phyloP scores from a whole-genome alignment of 1,140 invertebrate species.

The Oreohelix idahoensis region DNA sequence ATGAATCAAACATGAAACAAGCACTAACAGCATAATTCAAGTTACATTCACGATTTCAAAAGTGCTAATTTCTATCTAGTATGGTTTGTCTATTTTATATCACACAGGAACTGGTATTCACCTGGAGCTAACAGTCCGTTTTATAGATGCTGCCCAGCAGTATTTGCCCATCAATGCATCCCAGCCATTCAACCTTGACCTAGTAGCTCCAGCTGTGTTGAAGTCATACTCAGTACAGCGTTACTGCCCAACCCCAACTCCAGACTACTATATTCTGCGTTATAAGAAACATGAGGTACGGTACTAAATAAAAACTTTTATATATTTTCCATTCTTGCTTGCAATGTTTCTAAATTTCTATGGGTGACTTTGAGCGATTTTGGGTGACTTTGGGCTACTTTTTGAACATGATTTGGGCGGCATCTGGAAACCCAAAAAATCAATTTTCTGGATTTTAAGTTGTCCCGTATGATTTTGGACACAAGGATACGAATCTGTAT shows the following conservation, averaged over 20 bases:
- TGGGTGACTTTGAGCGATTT: no score
- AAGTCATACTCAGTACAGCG: slow-evolving; percentile 42
- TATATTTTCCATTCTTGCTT: background rate
- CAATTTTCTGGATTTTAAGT: no score
- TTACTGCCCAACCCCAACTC: slow-evolving; percentile 58
- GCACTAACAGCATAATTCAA: no score
- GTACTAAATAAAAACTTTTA: background rate
- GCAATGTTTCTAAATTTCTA: no score
- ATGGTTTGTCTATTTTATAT: background rate
- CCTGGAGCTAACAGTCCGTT: slow-evolving; percentile 54
- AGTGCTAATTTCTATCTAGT: no score
- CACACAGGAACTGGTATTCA: slow-evolving; percentile 54
- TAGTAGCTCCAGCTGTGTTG: slow-evolving; percentile 26
- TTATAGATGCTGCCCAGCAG: slow-evolving; percentile 49
- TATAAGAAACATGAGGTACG: slow-evolving; percentile 53
- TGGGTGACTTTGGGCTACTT: no score
- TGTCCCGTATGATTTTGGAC: no score
- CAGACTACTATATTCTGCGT: slow-evolving; percentile 57
- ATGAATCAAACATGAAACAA: no score
- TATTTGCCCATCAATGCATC: slow-evolving; percentile 52
- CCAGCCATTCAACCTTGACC: slow-evolving; percentile 43
- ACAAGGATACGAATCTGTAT: no score
- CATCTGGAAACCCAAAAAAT: no score
- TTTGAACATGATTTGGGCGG: no score
- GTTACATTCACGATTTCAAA: no score